Percentiles rank a stretch among this genome's conserved stretches.
Conservation (phyloP, 2,888 invertebrate genomes). For the Leucoma salicis region DNA sequence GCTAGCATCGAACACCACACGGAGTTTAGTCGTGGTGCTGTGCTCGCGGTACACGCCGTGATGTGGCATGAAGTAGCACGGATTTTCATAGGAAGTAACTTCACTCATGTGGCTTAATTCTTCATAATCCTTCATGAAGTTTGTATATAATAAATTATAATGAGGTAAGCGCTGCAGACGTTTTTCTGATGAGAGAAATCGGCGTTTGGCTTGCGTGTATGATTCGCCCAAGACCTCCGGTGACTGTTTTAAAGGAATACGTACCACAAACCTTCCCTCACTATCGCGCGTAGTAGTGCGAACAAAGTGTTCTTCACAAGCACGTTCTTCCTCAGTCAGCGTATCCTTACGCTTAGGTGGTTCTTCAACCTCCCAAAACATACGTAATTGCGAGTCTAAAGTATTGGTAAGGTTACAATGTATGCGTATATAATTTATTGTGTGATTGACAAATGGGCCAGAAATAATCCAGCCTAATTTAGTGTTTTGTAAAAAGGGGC, state of each 20-base stretch:
- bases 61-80: too few species aligned
- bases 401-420: neutral
- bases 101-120: too few species aligned
- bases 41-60: too few species aligned
- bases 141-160: too few species aligned
- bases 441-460: neutral
- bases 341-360: neutral
- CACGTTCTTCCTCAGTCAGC: conserved; percentile 3
- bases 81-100: too few species aligned
- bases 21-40: too few species aligned
- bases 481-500: conserved; percentile 2
- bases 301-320: conserved; percentile 4
- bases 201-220: too few species aligned
- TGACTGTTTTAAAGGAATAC: conserved; percentile 14
- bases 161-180: too few species aligned
- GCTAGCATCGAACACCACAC: too few species aligned
- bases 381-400: too few species aligned
- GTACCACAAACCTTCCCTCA: conserved; percentile 12
- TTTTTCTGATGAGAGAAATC: too few species aligned
- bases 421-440: neutral
- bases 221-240: conserved; percentile 12
- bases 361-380: conserved; percentile 5
- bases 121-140: too few species aligned
- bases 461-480: conserved; percentile 1
- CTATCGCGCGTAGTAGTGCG: neutral